Base-by-base conservation (phyloP, 2,113 vertebrate genomes). In the Turnix velox region DNA sequence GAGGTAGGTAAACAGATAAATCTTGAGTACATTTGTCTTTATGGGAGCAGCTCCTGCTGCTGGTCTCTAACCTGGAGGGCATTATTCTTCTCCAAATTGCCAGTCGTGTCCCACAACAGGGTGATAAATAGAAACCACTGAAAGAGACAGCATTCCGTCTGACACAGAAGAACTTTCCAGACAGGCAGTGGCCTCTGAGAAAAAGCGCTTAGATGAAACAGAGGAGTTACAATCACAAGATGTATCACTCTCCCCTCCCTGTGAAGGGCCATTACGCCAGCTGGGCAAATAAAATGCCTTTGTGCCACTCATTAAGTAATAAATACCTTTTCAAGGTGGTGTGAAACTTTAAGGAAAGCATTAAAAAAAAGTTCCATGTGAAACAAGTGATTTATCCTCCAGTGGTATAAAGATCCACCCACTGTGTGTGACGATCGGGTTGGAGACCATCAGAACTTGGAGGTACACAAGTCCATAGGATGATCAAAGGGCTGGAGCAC, bases 71-170 rank as follows among this genome's bases (percentile, higher is more conserved):
- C 96, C 97, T 96, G 78, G 58, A 91, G 95, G 96, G 96, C 92
- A 98, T 98, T 96, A 95, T 92, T 98, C 95, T 98, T 97, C 85
- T 93, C 95, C 96, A 97, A 97, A 98, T 97, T 97, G 97, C 95
- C 91, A 76, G 75, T 19, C 92, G 84, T 95, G 86, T 96, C 96
- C 95, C 95, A 93, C 57, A 92, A 95, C 95, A 94, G 96, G 61
- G 76, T 98, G 98, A 98, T 97, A 97, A 97, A 98, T 96, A 97
- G 95, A 97, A 97, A 96, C 77, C 94, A 93, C 93, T 93, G 87
- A 91, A 96, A 97, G 95, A 96, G 97, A 96, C 83, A 96, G 79
- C 73, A 23, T 93, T 96, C 94, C 80, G 94, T 97, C 93, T 95
- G 85, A 93, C 80, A 95, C 83, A 95, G 67, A 89, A 96, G 92